Conservation (phyloP, 2,888 invertebrate genomes). For the Ferdinandea cuprea region DNA sequence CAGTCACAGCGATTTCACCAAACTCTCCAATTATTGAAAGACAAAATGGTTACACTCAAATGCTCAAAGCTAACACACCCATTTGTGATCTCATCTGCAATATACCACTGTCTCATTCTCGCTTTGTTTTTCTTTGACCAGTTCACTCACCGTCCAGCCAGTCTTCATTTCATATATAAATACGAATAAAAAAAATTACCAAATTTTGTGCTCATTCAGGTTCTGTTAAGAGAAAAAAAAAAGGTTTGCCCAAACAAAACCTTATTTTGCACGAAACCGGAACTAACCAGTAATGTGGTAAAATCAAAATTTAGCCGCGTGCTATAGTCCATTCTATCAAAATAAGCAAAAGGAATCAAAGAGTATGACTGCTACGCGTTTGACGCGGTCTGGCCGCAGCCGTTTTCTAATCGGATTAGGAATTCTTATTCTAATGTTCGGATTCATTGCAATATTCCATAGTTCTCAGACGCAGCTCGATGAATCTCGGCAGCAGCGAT, state of each 20-base stretch:
- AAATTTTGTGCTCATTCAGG: background rate
- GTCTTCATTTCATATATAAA: background rate
- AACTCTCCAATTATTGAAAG: background rate
- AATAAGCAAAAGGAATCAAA: conserved; percentile 9
- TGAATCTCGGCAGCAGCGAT: conserved; percentile 84
- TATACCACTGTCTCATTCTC: conserved; percentile 24
- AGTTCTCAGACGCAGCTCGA: conserved; percentile 85
- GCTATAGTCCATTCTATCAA: conserved; percentile 7
- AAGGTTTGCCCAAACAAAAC: background rate
- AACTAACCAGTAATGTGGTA: conserved; percentile 38
- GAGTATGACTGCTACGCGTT: conserved; percentile 84
- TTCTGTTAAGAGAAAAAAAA: background rate
- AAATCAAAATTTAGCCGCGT: background rate
- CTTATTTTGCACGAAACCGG: background rate
- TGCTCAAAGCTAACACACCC: conserved; percentile 29
- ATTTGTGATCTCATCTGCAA: conserved; percentile 22
- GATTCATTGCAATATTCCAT: conserved; percentile 85
- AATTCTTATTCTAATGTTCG: conserved; percentile 84
- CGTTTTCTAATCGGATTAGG: conserved; percentile 85
- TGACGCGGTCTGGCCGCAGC: conserved; percentile 85
- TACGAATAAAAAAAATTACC: conserved; percentile 9
- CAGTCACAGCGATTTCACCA: no score
- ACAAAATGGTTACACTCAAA: background rate
- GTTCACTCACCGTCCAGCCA: conserved; percentile 31
- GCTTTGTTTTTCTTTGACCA: conserved; percentile 52